These are phyloP conservation scores for Phyllotreta striolata DNA, from an alignment of 2,888 invertebrate species.

Conservation along the genomic window DNA sequence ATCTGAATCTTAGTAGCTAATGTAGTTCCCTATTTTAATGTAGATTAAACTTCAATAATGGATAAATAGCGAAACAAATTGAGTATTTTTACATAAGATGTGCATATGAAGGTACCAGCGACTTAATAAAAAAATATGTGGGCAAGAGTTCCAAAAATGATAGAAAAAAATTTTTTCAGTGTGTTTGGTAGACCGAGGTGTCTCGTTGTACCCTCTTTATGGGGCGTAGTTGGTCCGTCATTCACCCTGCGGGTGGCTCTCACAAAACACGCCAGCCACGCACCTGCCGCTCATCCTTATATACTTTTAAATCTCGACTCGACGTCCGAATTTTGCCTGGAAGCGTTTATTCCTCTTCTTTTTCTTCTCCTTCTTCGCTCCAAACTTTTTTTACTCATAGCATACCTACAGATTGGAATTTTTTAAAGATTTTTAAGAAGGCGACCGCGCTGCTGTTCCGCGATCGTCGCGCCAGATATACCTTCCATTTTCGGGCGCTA, in stretches of 20 bases:
- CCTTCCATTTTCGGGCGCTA: slow-evolving; percentile 3
- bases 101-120: background rate
- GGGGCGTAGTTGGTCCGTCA: slow-evolving; percentile 51
- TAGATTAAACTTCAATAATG: too few relatives aligned
- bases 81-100: too few relatives aligned
- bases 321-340: slow-evolving; percentile 40
- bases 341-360: slow-evolving; percentile 27
- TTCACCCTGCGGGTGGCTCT: slow-evolving; percentile 52
- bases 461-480: slow-evolving; percentile 23
- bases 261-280: slow-evolving; percentile 49
- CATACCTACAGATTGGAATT: slow-evolving; percentile 38
- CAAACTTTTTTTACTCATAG: slow-evolving; percentile 34
- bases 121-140: background rate
- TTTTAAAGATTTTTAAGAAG: slow-evolving; percentile 29
- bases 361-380: slow-evolving; percentile 25
- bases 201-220: slow-evolving; percentile 47
- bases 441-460: slow-evolving; percentile 23
- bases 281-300: slow-evolving; percentile 47
- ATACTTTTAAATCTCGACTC: slow-evolving; percentile 34
- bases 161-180: slow-evolving; percentile 17
- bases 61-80: too few relatives aligned
- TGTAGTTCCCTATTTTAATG: too few relatives aligned
- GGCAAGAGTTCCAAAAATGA: slow-evolving; percentile 1
- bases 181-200: slow-evolving; percentile 40
- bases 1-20: too few relatives aligned